Conservation (phyloP, 2,888 invertebrate species). For the Koerneria pararmatus region DNA sequence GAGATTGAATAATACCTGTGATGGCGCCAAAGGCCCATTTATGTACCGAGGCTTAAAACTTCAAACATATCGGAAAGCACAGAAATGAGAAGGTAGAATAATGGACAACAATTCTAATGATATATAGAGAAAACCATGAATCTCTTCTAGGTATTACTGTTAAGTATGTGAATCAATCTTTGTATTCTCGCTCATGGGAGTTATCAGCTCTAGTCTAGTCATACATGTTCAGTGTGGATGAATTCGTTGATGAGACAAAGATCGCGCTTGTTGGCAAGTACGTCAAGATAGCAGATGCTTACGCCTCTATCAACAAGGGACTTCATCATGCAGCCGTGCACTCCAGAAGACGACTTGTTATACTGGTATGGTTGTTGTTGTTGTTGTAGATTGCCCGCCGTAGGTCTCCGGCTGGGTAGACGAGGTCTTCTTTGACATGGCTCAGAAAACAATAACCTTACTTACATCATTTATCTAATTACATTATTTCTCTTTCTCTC, state of each 20-base stretch:
- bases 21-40: not conserved
- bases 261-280: conserved; percentile 74
- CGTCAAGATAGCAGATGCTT: conserved; percentile 79
- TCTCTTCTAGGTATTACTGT: no score
- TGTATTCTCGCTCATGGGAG: no score
- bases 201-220: no score
- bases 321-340: conserved; percentile 86
- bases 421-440: no score
- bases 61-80: not conserved
- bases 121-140: no score
- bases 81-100: not conserved
- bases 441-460: no score
- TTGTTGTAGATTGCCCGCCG: no score
- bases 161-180: no score
- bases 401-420: no score
- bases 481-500: no score
- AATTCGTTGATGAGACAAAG: conserved; percentile 66
- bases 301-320: conserved; percentile 75
- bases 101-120: not conserved
- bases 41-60: not conserved
- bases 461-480: no score
- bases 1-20: not conserved
- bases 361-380: no score
- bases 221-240: conserved; percentile 38
- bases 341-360: conserved; percentile 76